Evolutionary conservation across 2,113 vertebrate genomes (phyloP), one percentile per base, ranked within the genome.

Genomic region (Tenebrosternarchus preto): DNA sequence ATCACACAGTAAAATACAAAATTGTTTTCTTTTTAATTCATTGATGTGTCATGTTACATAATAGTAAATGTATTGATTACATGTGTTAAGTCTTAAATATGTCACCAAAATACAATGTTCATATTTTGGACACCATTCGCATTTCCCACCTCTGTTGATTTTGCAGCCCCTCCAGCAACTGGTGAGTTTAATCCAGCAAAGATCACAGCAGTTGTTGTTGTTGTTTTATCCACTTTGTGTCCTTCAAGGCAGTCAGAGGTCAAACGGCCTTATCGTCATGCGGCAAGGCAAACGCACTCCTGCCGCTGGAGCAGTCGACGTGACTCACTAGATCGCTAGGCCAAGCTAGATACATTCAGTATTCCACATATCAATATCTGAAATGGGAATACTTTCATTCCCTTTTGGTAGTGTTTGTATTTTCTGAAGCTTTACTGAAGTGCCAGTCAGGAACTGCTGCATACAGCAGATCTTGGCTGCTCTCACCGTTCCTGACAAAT

Each of bases 21-120:
- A 9, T 78, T 88, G 86, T 91, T 80, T 90, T 71, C 85, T 76
- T 81, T 91, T 92, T 93, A 90, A 89, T 92, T 87, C 50, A 70
- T 87, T 84, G 83, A 82, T 88, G 88, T 88, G 84, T 88, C 83
- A 83, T 84, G 85, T 90, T 90, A 92, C 84, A 91, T 91, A 85
- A 88, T 87, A 89, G 82, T 91, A 91, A 90, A 91, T 85, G 80
- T 89, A 88, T 76, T 86, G 83, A 85, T 88, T 93, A 92, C 86
- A 89, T 60, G 27, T 61, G 66, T 83, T 81, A 89, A 84, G 79
- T 85, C 81, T 83, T 74, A 83, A 90, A 87, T 88, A 87, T 85
- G 75, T 80, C 86, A 89, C 81, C 80, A 80, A 29, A 80, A 78
- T 73, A 56, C 84, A 85, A 46, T 83, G 33, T 73, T 85, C 76